Conservation (phyloP, 2,888 invertebrate species). For the Deilephila porcellus region DNA sequence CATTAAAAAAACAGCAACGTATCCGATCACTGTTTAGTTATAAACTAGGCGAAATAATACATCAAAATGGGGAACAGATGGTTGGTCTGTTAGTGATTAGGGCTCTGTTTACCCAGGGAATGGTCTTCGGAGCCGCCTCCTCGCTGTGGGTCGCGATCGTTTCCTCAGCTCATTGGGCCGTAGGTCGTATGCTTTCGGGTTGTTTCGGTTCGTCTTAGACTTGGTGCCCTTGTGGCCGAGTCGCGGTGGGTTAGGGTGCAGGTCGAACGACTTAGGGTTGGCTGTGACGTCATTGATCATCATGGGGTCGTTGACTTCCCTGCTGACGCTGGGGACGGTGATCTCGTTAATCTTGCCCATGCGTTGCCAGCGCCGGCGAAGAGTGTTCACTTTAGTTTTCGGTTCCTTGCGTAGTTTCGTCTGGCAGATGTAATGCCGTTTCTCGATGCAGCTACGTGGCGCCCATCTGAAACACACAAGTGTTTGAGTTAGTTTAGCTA, state of each 20-base stretch:
- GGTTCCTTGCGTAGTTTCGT: slow-evolving; percentile 83
- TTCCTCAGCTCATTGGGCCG: slow-evolving; percentile 68
- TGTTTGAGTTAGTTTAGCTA: not conserved
- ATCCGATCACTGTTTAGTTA: no score
- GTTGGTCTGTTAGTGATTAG: no score
- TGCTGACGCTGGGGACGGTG: slow-evolving; percentile 71
- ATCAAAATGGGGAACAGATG: no score
- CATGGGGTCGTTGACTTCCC: slow-evolving; percentile 67
- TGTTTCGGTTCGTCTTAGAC: slow-evolving; percentile 47
- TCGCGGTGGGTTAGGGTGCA: slow-evolving; percentile 54
- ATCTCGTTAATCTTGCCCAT: slow-evolving; percentile 85
- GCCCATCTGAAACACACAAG: slow-evolving; percentile 85
- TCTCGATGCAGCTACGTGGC: slow-evolving; percentile 86
- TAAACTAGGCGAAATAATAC: not conserved
- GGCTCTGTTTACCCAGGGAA: slow-evolving; percentile 72
- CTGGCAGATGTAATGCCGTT: slow-evolving; percentile 89
- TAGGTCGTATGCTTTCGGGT: slow-evolving; percentile 48
- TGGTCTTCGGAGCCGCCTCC: slow-evolving; percentile 68
- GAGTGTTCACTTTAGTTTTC: slow-evolving; percentile 75
- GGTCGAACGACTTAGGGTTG: slow-evolving; percentile 73
- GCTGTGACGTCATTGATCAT: slow-evolving; percentile 67
- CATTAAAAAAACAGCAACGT: not conserved
- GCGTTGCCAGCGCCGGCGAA: slow-evolving; percentile 76
- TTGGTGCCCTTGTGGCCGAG: slow-evolving; percentile 3
- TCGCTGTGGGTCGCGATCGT: slow-evolving; percentile 57